Evolutionary conservation across 2,888 invertebrate species (phyloP).

Genomic region (Cryptocephalus moraei): DNA sequence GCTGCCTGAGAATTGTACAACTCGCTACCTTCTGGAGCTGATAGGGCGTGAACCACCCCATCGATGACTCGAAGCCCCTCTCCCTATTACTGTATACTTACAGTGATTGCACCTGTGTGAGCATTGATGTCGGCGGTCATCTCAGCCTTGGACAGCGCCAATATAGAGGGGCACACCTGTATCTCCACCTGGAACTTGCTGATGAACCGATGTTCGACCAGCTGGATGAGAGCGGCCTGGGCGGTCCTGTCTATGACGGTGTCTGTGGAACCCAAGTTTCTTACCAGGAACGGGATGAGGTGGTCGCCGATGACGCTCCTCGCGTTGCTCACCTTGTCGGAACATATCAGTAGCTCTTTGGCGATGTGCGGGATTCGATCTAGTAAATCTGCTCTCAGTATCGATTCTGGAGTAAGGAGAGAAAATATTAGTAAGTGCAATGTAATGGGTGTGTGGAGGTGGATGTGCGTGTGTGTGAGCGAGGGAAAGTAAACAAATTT

Average conservation of each 20-base stretch:
- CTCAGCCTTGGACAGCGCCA: slow-evolving; percentile 45
- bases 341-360: no score
- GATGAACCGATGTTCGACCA: slow-evolving; percentile 55
- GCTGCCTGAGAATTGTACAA: no score
- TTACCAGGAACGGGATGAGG: slow-evolving; percentile 52
- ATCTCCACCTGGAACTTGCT: slow-evolving; percentile 49
- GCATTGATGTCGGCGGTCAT: slow-evolving; percentile 39
- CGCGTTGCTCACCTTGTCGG: no score
- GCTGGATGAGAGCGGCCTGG: slow-evolving; percentile 49
- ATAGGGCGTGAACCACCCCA: no score
- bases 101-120: slow-evolving; percentile 45
- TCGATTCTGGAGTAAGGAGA: slow-evolving; percentile 42
- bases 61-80: no score
- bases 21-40: no score
- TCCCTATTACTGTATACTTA: no score
- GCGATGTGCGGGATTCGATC: slow-evolving; percentile 44
- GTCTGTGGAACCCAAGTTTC: slow-evolving; percentile 49
- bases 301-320: slow-evolving; percentile 43
- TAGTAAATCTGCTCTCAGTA: slow-evolving; percentile 51
- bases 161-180: slow-evolving; percentile 53
- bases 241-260: slow-evolving; percentile 56
- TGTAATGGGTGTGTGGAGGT: neutral
- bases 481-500: no score
- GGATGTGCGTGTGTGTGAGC: neutral
- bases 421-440: slow-evolving; percentile 1